Percentiles rank a stretch among this genome's conserved stretches.
Evolutionary conservation across 2,113 vertebrate species (phyloP).

Genomic region (Donacobius atricapilla): DNA sequence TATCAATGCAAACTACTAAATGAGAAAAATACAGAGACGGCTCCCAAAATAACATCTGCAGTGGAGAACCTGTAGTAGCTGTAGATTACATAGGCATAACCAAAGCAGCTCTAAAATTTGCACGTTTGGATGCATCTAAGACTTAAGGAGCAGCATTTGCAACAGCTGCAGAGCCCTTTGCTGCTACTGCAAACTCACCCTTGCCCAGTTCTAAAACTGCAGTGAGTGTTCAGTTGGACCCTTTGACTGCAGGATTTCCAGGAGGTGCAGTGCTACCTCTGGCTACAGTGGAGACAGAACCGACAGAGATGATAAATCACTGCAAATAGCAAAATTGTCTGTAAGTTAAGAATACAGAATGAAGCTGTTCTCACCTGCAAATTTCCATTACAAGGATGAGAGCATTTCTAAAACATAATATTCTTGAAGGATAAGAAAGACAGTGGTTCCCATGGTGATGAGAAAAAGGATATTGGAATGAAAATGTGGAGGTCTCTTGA

Average conservation of each 20-base stretch:
- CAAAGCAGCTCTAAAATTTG: neutral
- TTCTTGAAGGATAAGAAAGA: constrained; percentile 1
- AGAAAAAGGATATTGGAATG: neutral
- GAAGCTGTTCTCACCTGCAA: neutral
- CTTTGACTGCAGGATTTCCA: neutral
- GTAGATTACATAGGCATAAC: neutral
- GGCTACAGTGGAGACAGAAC: neutral
- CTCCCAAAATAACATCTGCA: neutral
- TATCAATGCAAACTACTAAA: neutral
- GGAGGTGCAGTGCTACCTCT: neutral
- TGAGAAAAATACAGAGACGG: neutral
- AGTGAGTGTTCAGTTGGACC: fast-evolving
- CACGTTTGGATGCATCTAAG: neutral
- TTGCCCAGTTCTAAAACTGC: neutral
- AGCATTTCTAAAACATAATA: constrained; percentile 1
- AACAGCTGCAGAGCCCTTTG: neutral
- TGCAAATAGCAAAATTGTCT: neutral
- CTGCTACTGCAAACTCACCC: neutral
- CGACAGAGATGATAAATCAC: neutral
- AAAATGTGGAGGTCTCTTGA: neutral
- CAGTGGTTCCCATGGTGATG: constrained; percentile 41
- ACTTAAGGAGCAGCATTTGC: neutral
- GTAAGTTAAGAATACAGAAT: neutral
- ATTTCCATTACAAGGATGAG: constrained; percentile 37
- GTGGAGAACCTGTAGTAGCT: neutral